These are phyloP conservation scores for Origma solitaria DNA, from an alignment of 2,113 vertebrate species.

Conservation along the genomic window DNA sequence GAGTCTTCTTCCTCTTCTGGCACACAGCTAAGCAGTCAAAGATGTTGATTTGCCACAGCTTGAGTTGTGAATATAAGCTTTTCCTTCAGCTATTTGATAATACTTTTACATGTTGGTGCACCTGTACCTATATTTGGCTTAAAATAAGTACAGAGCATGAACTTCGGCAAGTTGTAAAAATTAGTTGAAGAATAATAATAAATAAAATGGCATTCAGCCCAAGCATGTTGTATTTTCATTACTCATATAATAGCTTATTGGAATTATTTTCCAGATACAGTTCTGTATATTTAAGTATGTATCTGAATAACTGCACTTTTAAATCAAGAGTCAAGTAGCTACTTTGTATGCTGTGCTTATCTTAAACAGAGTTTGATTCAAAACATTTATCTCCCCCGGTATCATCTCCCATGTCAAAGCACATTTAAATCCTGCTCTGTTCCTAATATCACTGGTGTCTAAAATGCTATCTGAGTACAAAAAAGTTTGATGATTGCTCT, in stretches of 20 bases:
- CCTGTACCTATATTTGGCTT: background rate
- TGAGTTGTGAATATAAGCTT: background rate
- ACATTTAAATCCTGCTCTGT: conserved; percentile 26
- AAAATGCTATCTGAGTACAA: background rate
- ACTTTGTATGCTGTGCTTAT: conserved; percentile 42
- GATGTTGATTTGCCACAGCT: background rate
- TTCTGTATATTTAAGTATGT: background rate
- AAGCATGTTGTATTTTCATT: background rate
- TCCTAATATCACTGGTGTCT: background rate
- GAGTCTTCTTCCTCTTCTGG: background rate
- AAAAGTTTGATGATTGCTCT: background rate
- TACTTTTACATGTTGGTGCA: background rate
- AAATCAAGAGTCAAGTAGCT: conserved; percentile 49
- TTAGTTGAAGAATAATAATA: background rate
- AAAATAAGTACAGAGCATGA: background rate
- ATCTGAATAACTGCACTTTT: conserved; percentile 14
- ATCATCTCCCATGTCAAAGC: conserved; percentile 50
- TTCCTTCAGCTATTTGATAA: background rate
- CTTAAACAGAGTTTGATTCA: conserved; percentile 53
- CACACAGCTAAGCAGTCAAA: background rate
- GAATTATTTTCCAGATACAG: conserved; percentile 7
- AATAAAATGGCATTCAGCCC: background rate
- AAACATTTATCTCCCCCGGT: conserved; percentile 29
- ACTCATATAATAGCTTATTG: background rate
- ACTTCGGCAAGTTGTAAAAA: background rate